Evolutionary conservation across 2,797 vertebrate species (phyloP).

Genomic region (Urophycis tenuis): DNA sequence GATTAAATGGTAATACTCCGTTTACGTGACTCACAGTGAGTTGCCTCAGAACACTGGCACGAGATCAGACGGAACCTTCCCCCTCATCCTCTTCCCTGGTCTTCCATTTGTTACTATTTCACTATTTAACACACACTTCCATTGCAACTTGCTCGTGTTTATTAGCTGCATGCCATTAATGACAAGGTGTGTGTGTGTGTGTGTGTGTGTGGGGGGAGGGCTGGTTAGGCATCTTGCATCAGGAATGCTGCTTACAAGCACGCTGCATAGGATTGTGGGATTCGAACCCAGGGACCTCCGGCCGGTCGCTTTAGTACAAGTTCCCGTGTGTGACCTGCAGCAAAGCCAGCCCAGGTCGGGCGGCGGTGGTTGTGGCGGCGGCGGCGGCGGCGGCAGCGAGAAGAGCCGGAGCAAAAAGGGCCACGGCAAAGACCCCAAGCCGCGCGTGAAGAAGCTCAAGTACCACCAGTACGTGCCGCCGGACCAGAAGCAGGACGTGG

Average conservation of each 20-base stretch:
- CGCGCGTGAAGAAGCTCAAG: constrained; percentile 90
- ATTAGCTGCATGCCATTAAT: not conserved
- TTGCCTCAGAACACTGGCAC: constrained; percentile 36
- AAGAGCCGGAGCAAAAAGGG: constrained; percentile 91
- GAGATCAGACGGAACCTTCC: constrained; percentile 36
- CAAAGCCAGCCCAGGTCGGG: constrained; percentile 84
- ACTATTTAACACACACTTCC: not conserved
- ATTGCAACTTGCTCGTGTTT: not conserved
- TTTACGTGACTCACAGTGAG: constrained; percentile 30
- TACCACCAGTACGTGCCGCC: constrained; percentile 99
- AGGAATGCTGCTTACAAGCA: not conserved
- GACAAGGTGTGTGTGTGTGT: not conserved
- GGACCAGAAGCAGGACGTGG: constrained; percentile 90
- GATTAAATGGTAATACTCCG: constrained; percentile 36
- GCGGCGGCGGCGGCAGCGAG: constrained; percentile 73
- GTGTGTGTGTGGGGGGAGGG: too few relatives aligned
- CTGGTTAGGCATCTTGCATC: not conserved
- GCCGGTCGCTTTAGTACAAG: not conserved
- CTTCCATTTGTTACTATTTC: constrained; percentile 20
- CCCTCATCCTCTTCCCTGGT: too few relatives aligned
- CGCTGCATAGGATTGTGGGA: not conserved
- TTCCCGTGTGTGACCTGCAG: constrained; percentile 61
- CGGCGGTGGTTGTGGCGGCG: constrained; percentile 76
- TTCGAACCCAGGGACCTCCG: not conserved
- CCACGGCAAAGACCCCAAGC: constrained; percentile 88